phyloP scores from a whole-genome alignment of 2,888 invertebrate genomes.

The Acanthosepion lycidas region DNA sequence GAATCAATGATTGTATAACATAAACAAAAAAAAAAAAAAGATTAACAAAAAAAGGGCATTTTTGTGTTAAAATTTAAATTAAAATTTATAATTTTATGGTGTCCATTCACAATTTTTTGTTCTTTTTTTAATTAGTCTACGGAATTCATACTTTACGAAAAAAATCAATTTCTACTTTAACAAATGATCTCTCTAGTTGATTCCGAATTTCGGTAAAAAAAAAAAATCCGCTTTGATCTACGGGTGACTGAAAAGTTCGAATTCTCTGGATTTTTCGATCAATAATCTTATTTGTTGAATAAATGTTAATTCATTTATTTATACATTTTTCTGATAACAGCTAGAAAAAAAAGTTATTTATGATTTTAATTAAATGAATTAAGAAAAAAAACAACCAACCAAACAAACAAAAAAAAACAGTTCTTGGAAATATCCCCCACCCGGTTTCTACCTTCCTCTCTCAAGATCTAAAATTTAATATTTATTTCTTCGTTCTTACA shows the following conservation, averaged over 20 bases:
- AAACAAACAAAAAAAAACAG: too few species aligned
- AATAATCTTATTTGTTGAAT: not conserved
- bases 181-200: not conserved
- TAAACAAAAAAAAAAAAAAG: too few species aligned
- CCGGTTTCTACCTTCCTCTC: too few species aligned
- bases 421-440: not conserved
- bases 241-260: not conserved
- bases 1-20: too few species aligned
- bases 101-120: too few species aligned
- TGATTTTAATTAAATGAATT: not conserved
- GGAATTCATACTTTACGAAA: not conserved
- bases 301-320: not conserved
- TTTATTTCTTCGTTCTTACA: too few species aligned
- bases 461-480: too few species aligned
- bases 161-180: not conserved
- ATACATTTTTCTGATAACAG: not conserved
- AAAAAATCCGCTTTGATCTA: not conserved
- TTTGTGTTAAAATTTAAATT: not conserved
- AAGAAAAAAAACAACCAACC: not conserved
- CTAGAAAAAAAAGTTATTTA: not conserved
- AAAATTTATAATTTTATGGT: not conserved
- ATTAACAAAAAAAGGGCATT: not conserved
- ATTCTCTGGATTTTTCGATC: not conserved
- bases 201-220: not conserved
- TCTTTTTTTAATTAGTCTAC: too few species aligned